phyloP scores from a whole-genome alignment of 2,797 vertebrate genomes.

The Galago senegalensis region DNA sequence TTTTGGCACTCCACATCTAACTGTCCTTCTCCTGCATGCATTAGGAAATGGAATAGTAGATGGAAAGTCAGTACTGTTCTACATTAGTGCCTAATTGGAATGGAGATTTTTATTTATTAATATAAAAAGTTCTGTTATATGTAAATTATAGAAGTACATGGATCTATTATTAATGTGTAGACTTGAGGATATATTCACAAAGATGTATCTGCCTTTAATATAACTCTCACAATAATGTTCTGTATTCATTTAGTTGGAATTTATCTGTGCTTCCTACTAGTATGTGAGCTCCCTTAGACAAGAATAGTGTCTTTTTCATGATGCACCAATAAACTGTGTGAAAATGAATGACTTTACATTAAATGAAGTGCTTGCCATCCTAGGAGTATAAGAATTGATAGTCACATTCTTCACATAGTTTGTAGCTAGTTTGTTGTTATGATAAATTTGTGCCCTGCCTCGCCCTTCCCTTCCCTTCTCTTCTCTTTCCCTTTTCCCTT shows the following conservation, averaged over 20 bases:
- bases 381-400: conserved; percentile 5
- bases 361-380: background rate
- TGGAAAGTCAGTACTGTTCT: conserved; percentile 51
- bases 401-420: conserved; percentile 20
- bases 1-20: conserved; percentile 5
- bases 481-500: no score
- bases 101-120: conserved; percentile 66
- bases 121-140: conserved; percentile 21
- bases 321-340: background rate
- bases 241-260: background rate
- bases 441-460: background rate
- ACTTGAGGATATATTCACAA: conserved; percentile 38
- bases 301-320: background rate
- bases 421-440: background rate
- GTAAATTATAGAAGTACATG: conserved; percentile 26
- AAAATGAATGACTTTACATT: background rate
- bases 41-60: conserved; percentile 24
- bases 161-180: conserved; percentile 28
- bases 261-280: conserved; percentile 19
- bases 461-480: no score
- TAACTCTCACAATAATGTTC: background rate
- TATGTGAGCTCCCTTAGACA: background rate
- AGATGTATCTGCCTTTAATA: conserved; percentile 9
- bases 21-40: background rate
- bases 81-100: conserved; percentile 41